phyloP scores from a whole-genome alignment of 1,140 invertebrate genomes.

The Bombus ignitus region DNA sequence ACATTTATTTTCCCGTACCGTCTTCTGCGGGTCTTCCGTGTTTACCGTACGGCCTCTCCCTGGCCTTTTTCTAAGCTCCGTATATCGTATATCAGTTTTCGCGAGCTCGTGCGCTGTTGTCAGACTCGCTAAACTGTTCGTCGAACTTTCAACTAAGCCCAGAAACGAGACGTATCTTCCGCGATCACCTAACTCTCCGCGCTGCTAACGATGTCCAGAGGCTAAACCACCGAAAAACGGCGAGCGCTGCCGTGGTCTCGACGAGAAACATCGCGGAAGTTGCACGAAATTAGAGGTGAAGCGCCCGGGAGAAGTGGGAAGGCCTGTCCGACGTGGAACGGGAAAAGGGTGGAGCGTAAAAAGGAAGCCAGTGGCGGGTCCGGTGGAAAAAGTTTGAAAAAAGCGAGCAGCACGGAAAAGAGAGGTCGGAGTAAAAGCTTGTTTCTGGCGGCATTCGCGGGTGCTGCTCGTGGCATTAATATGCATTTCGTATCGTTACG shows the following conservation, averaged over 20 bases:
- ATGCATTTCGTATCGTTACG: slow-evolving; percentile 48
- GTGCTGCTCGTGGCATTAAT: slow-evolving; percentile 25
- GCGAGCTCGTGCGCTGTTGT: background rate
- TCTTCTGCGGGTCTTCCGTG: slow-evolving; percentile 73
- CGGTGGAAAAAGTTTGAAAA: slow-evolving; percentile 36
- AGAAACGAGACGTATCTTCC: too few species aligned
- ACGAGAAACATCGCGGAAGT: background rate
- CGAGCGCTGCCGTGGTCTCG: rapidly evolving
- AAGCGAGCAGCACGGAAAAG: background rate
- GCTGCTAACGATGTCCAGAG: slow-evolving; percentile 38
- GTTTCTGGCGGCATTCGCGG: slow-evolving; percentile 11
- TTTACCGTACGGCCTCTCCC: slow-evolving; percentile 76
- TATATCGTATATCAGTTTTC: background rate
- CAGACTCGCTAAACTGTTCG: background rate
- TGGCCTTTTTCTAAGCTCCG: slow-evolving; percentile 50
- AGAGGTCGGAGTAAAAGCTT: slow-evolving; percentile 30
- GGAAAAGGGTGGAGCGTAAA: slow-evolving; percentile 11
- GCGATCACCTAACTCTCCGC: background rate
- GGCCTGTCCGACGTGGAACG: background rate
- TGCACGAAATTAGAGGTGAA: slow-evolving; percentile 23
- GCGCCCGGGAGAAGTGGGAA: background rate
- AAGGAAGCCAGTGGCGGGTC: slow-evolving; percentile 22
- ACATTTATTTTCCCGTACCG: slow-evolving; percentile 10
- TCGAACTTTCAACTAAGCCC: background rate
- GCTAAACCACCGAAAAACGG: background rate